phyloP scores from a whole-genome alignment of 2,797 vertebrate species.

The Syndactyla subalaris region DNA sequence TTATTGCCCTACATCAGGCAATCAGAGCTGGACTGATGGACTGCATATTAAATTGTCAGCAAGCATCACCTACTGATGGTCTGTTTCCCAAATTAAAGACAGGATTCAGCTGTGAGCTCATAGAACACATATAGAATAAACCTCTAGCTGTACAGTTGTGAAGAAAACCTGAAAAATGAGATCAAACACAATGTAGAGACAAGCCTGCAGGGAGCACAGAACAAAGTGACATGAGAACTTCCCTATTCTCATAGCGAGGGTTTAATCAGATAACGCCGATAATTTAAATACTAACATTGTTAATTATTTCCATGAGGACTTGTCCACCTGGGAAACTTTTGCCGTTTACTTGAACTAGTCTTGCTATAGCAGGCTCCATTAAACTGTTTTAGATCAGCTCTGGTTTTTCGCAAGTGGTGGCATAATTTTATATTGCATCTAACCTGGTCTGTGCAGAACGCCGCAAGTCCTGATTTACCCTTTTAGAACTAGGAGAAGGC shows the following conservation, averaged over 20 bases:
- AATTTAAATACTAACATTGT: slow-evolving; percentile 67
- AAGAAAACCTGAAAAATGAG: slow-evolving; percentile 35
- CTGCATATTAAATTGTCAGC: background rate
- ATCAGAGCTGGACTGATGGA: background rate
- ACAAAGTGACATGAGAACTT: slow-evolving; percentile 61
- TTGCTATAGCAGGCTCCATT: background rate
- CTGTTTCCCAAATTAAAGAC: background rate
- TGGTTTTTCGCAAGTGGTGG: background rate
- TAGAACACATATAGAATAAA: background rate
- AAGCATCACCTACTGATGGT: background rate
- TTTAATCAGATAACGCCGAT: slow-evolving; percentile 55
- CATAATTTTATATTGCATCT: background rate
- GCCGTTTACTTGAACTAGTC: slow-evolving; percentile 19
- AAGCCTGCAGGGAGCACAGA: slow-evolving; percentile 18
- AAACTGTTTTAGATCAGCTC: background rate
- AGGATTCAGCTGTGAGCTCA: background rate
- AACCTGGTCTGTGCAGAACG: background rate
- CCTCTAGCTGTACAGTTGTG: background rate
- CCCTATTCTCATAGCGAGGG: slow-evolving; percentile 37
- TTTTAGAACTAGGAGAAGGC: background rate
- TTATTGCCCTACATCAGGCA: accelerated
- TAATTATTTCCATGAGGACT: slow-evolving; percentile 67
- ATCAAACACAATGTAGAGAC: slow-evolving; percentile 21
- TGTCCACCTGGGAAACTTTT: slow-evolving; percentile 51
- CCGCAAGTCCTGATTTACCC: background rate